Evolutionary conservation across 2,113 vertebrate genomes (phyloP).

Genomic region (Balaenoptera acutorostrata): DNA sequence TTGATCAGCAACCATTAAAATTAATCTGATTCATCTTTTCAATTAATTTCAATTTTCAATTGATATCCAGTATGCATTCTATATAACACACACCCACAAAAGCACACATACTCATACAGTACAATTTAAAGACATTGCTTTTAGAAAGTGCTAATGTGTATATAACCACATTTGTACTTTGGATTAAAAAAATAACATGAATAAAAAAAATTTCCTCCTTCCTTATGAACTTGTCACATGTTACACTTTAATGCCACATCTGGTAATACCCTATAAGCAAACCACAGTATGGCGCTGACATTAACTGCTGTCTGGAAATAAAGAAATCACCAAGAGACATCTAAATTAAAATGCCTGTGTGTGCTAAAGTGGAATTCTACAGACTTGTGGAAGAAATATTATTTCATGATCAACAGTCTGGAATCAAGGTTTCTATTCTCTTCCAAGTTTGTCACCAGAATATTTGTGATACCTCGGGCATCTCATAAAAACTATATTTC

Average conservation of each 20-base stretch:
- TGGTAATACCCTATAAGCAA: not conserved
- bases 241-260: not conserved
- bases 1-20: not conserved
- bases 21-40: not conserved
- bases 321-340: not conserved
- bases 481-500: not conserved
- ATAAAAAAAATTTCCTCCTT: not conserved
- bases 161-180: not conserved
- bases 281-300: not conserved
- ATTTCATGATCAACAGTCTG: not conserved
- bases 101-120: not conserved
- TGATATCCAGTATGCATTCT: not conserved
- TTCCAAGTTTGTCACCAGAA: not conserved
- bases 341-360: not conserved
- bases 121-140: not conserved
- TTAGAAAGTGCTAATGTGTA: not conserved
- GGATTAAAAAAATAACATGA: not conserved
- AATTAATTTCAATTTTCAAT: not conserved
- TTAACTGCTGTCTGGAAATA: conserved; percentile 15
- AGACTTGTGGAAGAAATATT: not conserved
- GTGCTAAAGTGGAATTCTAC: not conserved
- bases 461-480: not conserved
- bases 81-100: not conserved
- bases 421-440: not conserved
- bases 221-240: not conserved